Evolutionary conservation across 2,797 vertebrate species (phyloP), one percentile per base, ranked within the genome.

Genomic region (Gadopsis bispinosus): DNA sequence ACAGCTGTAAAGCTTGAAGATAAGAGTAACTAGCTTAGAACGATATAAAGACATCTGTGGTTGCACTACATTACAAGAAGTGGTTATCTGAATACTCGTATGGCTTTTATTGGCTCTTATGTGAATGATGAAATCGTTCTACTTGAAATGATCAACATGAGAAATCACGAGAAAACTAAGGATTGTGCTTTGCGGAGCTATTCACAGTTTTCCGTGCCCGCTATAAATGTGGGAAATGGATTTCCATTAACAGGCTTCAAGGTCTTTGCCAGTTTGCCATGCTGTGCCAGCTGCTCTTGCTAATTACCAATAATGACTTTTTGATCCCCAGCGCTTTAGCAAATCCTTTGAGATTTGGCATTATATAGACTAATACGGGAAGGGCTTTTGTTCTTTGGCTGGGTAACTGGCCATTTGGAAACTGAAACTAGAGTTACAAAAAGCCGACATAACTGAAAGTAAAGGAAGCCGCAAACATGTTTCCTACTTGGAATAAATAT

Each of bases 231-330:
- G 48, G 39, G 14, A 74, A 83, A 78, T 63, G n/a, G 61, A 62
- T 83, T 87, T 73, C 58, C 19, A 72, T 69, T 63, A 72, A 59
- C 59, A 0, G 1, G 19, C 47, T 58, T 73, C 48, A 35, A 50
- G 64, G 60, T 65, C 47, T 59, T 37, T 54, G 61, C 59, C 79
- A 75, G 70, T 70, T 79, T 71, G 14, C 37, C 26, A 16, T 4
- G 37, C 35, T 47, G 48, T 79, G 79, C 71, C 81, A 85, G 83
- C 76, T 81, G 87, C 73, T 84, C 59, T 50, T n/a, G 33, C 76
- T 84, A 89, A 90, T 87, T 81, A 87, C 69, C 47, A 74, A 63
- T 70, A 75, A 82, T 55, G 76, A 87, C 90, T 84, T 91, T 61
- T 76, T 89, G 85, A 88, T 89, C 79, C 69, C n/a, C 12, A 0